A percentile compares a stretch with the other conserved stretches of the same genome.
These are phyloP conservation scores for Mugil cephalus DNA, from an alignment of 2,113 vertebrate species.

Conservation along the genomic window DNA sequence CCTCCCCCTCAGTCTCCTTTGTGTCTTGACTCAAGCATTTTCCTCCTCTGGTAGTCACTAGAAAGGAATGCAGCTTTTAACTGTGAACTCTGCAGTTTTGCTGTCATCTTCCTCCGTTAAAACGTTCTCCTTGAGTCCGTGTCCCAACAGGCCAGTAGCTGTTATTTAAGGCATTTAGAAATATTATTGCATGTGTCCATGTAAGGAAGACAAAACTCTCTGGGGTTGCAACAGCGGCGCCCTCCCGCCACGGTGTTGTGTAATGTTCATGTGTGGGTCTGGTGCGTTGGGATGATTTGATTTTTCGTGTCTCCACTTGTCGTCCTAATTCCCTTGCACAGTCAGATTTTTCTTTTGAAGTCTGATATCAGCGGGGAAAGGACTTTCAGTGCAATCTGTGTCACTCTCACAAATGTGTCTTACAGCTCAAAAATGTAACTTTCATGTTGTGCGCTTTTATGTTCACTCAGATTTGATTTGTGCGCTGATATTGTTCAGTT, in stretches of 20 bases:
- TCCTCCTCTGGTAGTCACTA: conserved; percentile 16
- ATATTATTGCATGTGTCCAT: conserved; percentile 5
- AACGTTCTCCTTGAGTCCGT: conserved; percentile 10
- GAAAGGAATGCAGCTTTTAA: conserved; percentile 44
- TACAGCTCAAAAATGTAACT: neutral
- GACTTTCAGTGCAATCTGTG: neutral
- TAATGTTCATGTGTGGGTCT: conserved; percentile 45
- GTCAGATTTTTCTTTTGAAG: conserved; percentile 41
- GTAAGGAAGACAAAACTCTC: conserved; percentile 37
- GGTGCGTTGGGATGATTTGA: conserved; percentile 21
- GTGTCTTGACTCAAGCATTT: conserved; percentile 35
- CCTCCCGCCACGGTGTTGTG: conserved; percentile 39
- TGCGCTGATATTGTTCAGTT: neutral
- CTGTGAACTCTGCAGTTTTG: conserved; percentile 27
- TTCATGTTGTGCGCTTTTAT: neutral
- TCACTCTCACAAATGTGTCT: neutral
- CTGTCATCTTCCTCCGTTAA: conserved; percentile 22
- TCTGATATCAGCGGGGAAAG: conserved; percentile 8
- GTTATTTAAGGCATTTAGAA: conserved; percentile 54
- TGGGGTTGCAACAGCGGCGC: conserved; percentile 19
- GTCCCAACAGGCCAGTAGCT: conserved; percentile 41
- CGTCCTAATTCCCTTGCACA: conserved; percentile 5
- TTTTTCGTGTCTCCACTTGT: conserved; percentile 67
- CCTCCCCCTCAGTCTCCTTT: conserved; percentile 42
- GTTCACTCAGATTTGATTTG: too few species aligned